Percentiles rank a stretch among this genome's conserved stretches.
phyloP scores from a whole-genome alignment of 1,140 invertebrate genomes.

The Heliconius nattereri region DNA sequence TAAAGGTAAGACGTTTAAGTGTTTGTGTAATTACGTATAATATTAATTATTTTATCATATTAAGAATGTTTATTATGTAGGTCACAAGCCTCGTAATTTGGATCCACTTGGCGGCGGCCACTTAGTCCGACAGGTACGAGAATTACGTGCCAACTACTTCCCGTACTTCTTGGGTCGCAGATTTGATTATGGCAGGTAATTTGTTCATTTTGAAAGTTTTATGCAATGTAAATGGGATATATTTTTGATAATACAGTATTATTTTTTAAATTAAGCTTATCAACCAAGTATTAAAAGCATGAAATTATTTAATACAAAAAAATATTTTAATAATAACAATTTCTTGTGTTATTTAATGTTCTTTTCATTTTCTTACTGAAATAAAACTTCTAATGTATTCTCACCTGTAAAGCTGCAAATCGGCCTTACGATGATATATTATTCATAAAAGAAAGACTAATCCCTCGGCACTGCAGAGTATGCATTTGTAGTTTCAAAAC shows the following conservation, averaged over 20 bases:
- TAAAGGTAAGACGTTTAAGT: conserved; percentile 39
- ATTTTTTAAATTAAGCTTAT: background rate
- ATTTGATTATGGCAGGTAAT: conserved; percentile 57
- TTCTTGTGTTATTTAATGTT: background rate
- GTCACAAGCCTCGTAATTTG: conserved; percentile 59
- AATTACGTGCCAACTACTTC: conserved; percentile 47
- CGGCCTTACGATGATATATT: conserved; percentile 18
- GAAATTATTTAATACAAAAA: background rate
- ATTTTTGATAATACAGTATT: too few relatives aligned
- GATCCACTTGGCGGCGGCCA: conserved; percentile 59
- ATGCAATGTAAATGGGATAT: too few relatives aligned
- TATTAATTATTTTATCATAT: conserved; percentile 13
- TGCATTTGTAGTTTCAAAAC: conserved; percentile 21
- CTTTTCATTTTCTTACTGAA: background rate
- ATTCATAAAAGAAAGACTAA: conserved; percentile 21
- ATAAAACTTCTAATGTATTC: conserved; percentile 9
- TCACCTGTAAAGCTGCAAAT: conserved; percentile 16
- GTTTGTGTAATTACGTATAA: conserved; percentile 27
- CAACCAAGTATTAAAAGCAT: background rate
- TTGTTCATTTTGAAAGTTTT: background rate
- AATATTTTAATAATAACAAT: background rate
- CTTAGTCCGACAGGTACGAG: conserved; percentile 59
- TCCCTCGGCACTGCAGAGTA: background rate
- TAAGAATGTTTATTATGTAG: conserved; percentile 41
- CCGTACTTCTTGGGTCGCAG: conserved; percentile 56